Evolutionary conservation across 2,797 vertebrate species (phyloP), one percentile per base, ranked within the genome.

Genomic region (Mastacembelus armatus): DNA sequence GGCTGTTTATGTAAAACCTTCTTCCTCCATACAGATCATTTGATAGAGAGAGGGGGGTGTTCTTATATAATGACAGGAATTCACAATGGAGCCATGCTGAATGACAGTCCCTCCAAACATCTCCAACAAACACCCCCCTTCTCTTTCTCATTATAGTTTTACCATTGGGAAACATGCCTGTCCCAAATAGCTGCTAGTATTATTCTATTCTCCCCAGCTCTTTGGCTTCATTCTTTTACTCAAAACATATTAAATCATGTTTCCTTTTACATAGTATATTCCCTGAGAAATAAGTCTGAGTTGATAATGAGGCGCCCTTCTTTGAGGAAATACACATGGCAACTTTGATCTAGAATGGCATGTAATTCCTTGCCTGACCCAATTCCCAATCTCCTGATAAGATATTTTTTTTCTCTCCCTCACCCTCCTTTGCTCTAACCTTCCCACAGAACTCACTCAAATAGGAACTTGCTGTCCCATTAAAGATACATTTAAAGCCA

Each of bases 271-370:
- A 38, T 67, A 60, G 57, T 42, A 27, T 65, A 65, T 54, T 64
- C 88, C 86, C 73, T 66, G 55, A 85, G 84, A 89, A 87, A 84
- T 84, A 85, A 69, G 66, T 76, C 84, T 71, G 67, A 66, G 76
- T 87, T 82, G 82, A 86, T 90, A 91, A 88, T 88, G 78, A 85
- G 79, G 65, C 81, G 63, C 66, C 56, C 69, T 77, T 82, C 71
- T 86, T 89, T 89, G 80, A 92, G 85, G 84, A 89, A 88, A 89
- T 74, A 80, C 80, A 84, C 83, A 88, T 60, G 26, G 85, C 81
- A 89, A 91, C 86, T 92, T 87, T 92, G 80, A 90, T 91, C 81
- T 88, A 71, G 85, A 91, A 85, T 91, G 90, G 89, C 88, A 87
- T 88, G 81, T 90, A 87, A 89, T 91, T 93, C 88, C 74, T 89